These are phyloP conservation scores for Nowickia ferox DNA, from an alignment of 2,888 invertebrate genomes.

Conservation along the genomic window DNA sequence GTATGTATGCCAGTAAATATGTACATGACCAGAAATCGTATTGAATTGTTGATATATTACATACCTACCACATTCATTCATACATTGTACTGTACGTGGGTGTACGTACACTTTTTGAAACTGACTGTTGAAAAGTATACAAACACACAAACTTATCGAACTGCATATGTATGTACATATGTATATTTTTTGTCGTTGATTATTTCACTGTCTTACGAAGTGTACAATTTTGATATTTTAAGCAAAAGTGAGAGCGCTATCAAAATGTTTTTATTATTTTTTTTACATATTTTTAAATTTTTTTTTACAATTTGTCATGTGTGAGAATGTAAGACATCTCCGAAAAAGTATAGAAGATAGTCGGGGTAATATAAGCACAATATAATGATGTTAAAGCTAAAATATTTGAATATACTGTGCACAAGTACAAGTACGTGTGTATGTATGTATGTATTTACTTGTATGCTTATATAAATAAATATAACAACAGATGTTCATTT, in stretches of 20 bases:
- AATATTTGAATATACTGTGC: constrained; percentile 48
- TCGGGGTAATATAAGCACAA: constrained; percentile 24
- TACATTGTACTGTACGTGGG: neutral
- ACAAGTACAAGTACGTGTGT: neutral
- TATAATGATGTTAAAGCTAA: constrained; percentile 68
- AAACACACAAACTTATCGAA: neutral
- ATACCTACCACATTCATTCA: neutral
- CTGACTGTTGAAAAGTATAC: constrained; percentile 25
- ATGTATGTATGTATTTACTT: neutral
- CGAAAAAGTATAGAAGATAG: constrained; percentile 27
- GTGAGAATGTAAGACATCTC: constrained; percentile 41
- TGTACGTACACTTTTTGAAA: constrained; percentile 4
- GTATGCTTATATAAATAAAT: neutral
- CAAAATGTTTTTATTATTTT: constrained; percentile 43
- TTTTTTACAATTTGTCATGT: constrained; percentile 53
- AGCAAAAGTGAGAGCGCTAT: constrained; percentile 68
- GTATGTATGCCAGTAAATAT: neutral
- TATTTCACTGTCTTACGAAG: constrained; percentile 31
- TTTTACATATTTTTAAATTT: neutral
- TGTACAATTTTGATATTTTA: constrained; percentile 46
- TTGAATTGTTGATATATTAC: neutral
- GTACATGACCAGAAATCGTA: neutral
- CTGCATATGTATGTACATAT: too few species aligned
- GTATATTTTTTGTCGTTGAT: constrained; percentile 20
- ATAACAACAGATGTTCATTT: constrained; percentile 68